Base-by-base conservation (phyloP, 2,797 vertebrate genomes). In the Liasis olivaceus region DNA sequence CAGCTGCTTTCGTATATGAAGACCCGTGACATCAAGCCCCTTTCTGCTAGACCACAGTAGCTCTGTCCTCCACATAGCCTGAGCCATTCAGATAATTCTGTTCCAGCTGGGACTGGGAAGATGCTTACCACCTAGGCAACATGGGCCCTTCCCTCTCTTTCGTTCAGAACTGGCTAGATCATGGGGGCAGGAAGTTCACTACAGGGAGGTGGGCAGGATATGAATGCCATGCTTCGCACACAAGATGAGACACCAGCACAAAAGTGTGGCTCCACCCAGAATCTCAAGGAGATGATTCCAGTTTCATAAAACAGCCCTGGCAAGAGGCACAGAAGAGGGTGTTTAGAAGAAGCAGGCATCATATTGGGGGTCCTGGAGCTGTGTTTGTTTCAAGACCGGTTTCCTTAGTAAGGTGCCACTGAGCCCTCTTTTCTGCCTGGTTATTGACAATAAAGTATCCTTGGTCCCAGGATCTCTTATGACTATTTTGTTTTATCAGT, bases 1-100 rank as follows among this genome's bases (percentile, higher is more conserved):
- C 99, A 99, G 97, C 98, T 99, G 95, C 98, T 99, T 93, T 99
- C 98, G 85, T 99, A 99, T 85, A 99, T 99, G 99, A 99, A 99
- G 95, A 98, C 97, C 94, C 96, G 98, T 91, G 98, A 98, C 93
- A 97, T 99, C 88, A 98, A 98, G 95, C 98, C 98, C 5, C 97
- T 98, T 31, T 98, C 97, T 8, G 91, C 97, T 96, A 96, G 96
- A 12, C 95, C 96, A 1, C 91, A 97, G 87, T 97, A 97, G 94
- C 86, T 90, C 95, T 0, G 77, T 60, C 14, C 92, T 96, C 89
- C 24, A 59, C 93, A 84, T 84, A 96, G 92, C 94, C 95, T 88
- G 62, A 93, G 69, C 85, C 91, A 58, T 60, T 47, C 58, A 54
- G n/a, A 77, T 24, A 1, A 36, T 81, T 87, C 84, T n/a, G 59